These are phyloP conservation scores for Ascidia mentula DNA, from an alignment of 23 tunicate species.

Conservation along the genomic window DNA sequence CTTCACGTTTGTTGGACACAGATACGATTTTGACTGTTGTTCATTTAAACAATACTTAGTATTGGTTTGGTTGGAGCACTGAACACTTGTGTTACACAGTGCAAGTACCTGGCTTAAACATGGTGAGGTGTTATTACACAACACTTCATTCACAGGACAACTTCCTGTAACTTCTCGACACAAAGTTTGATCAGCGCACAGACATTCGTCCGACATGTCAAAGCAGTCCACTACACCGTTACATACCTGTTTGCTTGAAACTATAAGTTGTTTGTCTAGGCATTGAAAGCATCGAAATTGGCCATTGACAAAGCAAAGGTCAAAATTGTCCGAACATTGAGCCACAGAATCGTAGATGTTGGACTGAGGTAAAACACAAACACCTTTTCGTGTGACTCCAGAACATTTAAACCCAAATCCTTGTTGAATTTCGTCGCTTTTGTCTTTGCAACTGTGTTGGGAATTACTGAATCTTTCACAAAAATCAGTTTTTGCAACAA, in stretches of 20 bases:
- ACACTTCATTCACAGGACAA: background rate
- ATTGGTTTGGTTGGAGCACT: background rate
- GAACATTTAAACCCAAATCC: conserved; percentile 3
- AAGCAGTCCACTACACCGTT: conserved; percentile 7
- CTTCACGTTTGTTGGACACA: background rate
- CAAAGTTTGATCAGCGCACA: conserved; percentile 5
- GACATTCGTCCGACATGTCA: conserved; percentile 8
- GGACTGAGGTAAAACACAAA: background rate
- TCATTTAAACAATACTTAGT: background rate
- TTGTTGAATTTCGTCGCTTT: background rate
- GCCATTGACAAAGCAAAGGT: conserved; percentile 5
- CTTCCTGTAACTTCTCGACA: background rate
- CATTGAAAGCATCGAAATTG: conserved; percentile 9
- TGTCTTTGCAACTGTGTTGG: background rate
- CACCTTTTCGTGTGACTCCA: background rate
- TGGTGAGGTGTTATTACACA: background rate
- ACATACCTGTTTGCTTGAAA: conserved; percentile 3
- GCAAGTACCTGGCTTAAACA: background rate
- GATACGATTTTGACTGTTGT: background rate
- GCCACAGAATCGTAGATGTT: conserved; percentile 7
- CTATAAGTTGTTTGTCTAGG: background rate
- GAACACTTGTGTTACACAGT: background rate
- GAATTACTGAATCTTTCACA: too few species aligned
- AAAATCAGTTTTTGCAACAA: background rate
- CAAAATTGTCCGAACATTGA: background rate